Conservation (phyloP, 2,888 invertebrate genomes). For the Agrochola macilenta region DNA sequence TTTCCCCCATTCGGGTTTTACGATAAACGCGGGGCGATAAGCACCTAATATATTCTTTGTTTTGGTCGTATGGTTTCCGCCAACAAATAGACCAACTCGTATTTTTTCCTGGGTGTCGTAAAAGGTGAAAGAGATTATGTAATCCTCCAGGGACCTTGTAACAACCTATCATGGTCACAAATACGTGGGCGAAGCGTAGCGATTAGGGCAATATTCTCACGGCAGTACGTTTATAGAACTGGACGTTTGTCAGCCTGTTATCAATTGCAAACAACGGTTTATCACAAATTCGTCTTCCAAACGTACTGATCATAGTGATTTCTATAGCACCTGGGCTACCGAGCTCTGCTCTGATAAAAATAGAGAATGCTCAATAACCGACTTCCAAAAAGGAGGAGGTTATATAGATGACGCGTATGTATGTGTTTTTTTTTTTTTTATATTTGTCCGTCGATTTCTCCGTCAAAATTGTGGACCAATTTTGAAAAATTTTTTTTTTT, state of each 20-base stretch:
- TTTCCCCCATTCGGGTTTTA: constrained; percentile 53
- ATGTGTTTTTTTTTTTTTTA: too few relatives aligned
- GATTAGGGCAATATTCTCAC: constrained; percentile 27
- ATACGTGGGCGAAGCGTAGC: constrained; percentile 13
- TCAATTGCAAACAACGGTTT: neutral
- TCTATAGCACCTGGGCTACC: too few relatives aligned
- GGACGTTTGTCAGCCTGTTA: neutral
- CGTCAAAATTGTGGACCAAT: too few relatives aligned
- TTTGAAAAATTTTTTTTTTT: too few relatives aligned
- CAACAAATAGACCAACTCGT: constrained; percentile 33
- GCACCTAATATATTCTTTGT: constrained; percentile 57
- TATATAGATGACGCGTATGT: too few relatives aligned
- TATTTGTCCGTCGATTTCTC: too few relatives aligned
- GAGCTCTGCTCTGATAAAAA: too few relatives aligned
- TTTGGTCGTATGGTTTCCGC: constrained; percentile 52
- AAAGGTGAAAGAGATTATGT: constrained; percentile 34
- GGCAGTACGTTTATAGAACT: neutral
- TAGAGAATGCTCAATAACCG: too few relatives aligned
- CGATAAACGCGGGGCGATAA: constrained; percentile 52
- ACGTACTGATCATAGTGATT: neutral
- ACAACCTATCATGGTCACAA: constrained; percentile 36
- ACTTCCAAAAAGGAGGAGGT: too few relatives aligned
- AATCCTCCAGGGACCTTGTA: constrained; percentile 28
- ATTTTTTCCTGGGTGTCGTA: constrained; percentile 21
- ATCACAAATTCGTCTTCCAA: neutral